These are phyloP conservation scores for Gambelia wislizenii DNA, from an alignment of 2,797 vertebrate genomes.

Conservation along the genomic window DNA sequence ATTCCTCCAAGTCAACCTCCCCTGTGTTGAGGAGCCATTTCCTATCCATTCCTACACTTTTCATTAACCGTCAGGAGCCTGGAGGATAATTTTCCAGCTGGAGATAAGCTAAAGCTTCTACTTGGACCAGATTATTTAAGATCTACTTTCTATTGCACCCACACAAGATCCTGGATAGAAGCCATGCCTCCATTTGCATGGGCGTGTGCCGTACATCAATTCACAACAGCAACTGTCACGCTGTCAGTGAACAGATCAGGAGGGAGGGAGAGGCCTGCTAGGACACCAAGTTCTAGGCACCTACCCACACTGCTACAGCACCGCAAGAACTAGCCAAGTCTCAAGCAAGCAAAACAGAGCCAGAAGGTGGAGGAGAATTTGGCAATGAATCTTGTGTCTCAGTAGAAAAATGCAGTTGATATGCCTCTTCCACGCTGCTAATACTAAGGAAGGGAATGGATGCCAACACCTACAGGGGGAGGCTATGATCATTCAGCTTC, in stretches of 20 bases:
- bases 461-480: too few relatives aligned
- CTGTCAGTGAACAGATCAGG: background rate
- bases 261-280: background rate
- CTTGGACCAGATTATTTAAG: background rate
- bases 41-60: background rate
- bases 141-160: accelerated
- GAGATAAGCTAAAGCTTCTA: constrained; percentile 4
- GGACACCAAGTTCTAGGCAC: background rate
- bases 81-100: background rate
- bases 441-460: background rate
- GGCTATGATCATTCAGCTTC: background rate
- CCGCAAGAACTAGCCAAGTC: background rate
- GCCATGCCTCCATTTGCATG: background rate
- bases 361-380: background rate
- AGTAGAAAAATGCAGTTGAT: background rate
- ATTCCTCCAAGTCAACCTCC: background rate
- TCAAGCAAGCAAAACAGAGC: background rate
- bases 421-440: background rate
- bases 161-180: constrained; percentile 36
- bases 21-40: background rate
- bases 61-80: background rate
- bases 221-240: constrained; percentile 18
- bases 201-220: background rate
- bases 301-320: background rate
- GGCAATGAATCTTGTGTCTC: background rate